Evolutionary conservation across 2,113 vertebrate species (phyloP).

Genomic region (Caracal caracal): DNA sequence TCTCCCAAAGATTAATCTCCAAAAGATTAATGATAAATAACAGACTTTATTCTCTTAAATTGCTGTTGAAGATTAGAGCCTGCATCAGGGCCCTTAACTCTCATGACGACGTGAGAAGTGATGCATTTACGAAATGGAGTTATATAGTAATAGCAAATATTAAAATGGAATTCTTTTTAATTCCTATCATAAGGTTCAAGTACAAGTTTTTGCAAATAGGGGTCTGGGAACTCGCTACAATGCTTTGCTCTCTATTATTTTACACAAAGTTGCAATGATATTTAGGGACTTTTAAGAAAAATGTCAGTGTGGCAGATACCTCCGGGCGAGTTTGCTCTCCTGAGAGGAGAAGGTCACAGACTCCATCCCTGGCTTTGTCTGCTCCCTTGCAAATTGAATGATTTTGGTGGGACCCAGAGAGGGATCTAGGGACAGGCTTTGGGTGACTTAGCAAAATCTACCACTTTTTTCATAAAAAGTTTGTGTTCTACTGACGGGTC

Average conservation of each 20-base stretch:
- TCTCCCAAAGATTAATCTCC: slow-evolving; percentile 30
- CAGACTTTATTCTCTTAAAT: not conserved
- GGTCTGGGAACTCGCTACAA: not conserved
- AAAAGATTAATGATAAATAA: not conserved
- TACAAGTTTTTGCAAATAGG: not conserved
- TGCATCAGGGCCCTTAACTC: not conserved
- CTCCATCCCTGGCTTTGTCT: slow-evolving; percentile 23
- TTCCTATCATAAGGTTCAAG: slow-evolving; percentile 17
- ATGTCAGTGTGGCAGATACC: slow-evolving; percentile 55
- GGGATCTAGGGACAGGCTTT: slow-evolving; percentile 29
- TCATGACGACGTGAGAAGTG: not conserved
- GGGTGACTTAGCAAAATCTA: slow-evolving; percentile 24
- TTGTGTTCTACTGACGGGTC: not conserved
- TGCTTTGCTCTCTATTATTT: slow-evolving; percentile 58
- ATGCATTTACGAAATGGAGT: not conserved
- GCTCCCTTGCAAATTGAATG: slow-evolving; percentile 46
- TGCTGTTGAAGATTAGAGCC: not conserved
- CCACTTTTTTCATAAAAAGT: slow-evolving; percentile 49
- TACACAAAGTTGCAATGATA: slow-evolving; percentile 49
- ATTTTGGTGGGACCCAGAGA: slow-evolving; percentile 48
- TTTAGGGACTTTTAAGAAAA: slow-evolving; percentile 69
- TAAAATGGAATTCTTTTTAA: slow-evolving; percentile 21
- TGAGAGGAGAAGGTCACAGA: slow-evolving; percentile 55
- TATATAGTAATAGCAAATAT: not conserved
- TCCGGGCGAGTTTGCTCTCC: slow-evolving; percentile 24